phyloP scores from a whole-genome alignment of 2,797 vertebrate species.

The Anabas testudineus region DNA sequence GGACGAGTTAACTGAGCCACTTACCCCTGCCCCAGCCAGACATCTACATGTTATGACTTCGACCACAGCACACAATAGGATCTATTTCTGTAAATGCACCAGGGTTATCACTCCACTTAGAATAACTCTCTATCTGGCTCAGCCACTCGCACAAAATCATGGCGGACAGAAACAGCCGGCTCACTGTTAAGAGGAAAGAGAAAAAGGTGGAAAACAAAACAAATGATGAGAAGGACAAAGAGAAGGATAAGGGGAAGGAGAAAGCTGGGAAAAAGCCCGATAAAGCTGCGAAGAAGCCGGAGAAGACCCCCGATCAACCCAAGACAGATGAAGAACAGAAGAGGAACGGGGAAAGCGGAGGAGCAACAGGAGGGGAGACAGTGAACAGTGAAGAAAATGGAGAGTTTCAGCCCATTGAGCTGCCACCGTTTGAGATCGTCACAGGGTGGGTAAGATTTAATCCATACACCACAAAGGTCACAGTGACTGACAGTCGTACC shows the following conservation, averaged over 20 bases:
- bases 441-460: slow-evolving; percentile 87
- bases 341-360: slow-evolving; percentile 59
- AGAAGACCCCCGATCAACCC: slow-evolving; percentile 52
- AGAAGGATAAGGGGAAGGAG: slow-evolving; percentile 61
- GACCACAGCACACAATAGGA: slow-evolving; percentile 72
- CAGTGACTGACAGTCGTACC: too few species aligned
- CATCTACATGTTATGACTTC: slow-evolving; percentile 66
- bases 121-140: slow-evolving; percentile 24
- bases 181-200: slow-evolving; percentile 77
- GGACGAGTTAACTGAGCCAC: slow-evolving; percentile 56
- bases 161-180: slow-evolving; percentile 81
- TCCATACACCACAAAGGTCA: neutral
- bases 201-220: slow-evolving; percentile 77
- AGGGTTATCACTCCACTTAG: slow-evolving; percentile 72
- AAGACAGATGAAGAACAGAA: slow-evolving; percentile 55
- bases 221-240: slow-evolving; percentile 70
- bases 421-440: slow-evolving; percentile 95
- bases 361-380: slow-evolving; percentile 58
- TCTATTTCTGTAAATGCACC: slow-evolving; percentile 78
- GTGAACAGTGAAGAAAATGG: slow-evolving; percentile 77
- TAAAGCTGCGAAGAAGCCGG: slow-evolving; percentile 65
- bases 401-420: slow-evolving; percentile 89
- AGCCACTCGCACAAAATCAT: slow-evolving; percentile 72
- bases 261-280: slow-evolving; percentile 63
- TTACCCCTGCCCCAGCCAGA: slow-evolving; percentile 46